phyloP scores from a whole-genome alignment of 2,113 vertebrate species.

The Lates calcarifer region DNA sequence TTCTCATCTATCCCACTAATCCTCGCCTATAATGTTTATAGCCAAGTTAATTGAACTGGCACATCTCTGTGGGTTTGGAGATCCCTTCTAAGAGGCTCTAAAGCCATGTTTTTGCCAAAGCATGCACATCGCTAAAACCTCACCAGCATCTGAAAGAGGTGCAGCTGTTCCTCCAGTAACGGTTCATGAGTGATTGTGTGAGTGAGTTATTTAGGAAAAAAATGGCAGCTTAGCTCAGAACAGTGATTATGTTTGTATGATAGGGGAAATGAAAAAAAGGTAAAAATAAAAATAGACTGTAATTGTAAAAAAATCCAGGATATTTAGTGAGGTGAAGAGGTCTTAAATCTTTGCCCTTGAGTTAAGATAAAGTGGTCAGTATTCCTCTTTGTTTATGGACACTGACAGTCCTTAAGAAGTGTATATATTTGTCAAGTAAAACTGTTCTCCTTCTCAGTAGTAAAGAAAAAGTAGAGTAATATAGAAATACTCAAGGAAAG shows the following conservation, averaged over 20 bases:
- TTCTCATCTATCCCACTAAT: slow-evolving; percentile 61
- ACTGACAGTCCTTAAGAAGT: no score
- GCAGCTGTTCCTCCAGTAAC: slow-evolving; percentile 66
- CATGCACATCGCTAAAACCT: slow-evolving; percentile 47
- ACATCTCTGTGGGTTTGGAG: slow-evolving; percentile 54
- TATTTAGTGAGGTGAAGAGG: neutral
- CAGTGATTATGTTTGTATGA: neutral
- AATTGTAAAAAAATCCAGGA: neutral
- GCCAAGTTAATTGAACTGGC: slow-evolving; percentile 69
- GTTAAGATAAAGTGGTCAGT: no score
- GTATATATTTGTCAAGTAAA: no score
- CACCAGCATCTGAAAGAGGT: slow-evolving; percentile 42
- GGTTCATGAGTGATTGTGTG: slow-evolving; percentile 18
- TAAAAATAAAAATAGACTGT: neutral
- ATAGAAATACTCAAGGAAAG: neutral
- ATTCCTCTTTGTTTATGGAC: no score
- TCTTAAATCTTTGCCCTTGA: no score
- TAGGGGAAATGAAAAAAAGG: no score
- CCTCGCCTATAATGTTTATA: slow-evolving; percentile 55
- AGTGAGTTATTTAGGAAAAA: slow-evolving; percentile 12
- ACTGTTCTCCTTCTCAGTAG: neutral
- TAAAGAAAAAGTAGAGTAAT: neutral
- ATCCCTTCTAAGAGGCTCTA: slow-evolving; percentile 50
- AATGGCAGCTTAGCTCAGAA: neutral
- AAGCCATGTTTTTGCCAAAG: slow-evolving; percentile 52